These are phyloP conservation scores for Cyanistes caeruleus DNA, from an alignment of 2,113 vertebrate species.

Conservation along the genomic window DNA sequence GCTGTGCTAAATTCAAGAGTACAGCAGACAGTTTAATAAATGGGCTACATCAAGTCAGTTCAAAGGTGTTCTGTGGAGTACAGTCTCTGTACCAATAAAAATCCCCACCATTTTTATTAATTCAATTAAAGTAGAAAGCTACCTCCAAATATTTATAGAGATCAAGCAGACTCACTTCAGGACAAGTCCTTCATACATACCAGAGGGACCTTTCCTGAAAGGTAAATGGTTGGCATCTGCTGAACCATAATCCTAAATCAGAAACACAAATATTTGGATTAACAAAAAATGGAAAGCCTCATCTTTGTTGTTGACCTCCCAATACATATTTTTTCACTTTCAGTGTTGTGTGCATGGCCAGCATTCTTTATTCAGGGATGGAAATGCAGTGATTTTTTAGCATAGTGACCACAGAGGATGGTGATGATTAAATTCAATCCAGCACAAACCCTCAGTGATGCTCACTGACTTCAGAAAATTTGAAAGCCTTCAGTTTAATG, in stretches of 20 bases:
- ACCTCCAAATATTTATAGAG: constrained; percentile 63
- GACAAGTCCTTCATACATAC: constrained; percentile 32
- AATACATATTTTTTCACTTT: not conserved
- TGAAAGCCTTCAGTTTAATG: not conserved
- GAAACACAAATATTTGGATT: constrained; percentile 60
- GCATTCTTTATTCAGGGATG: not conserved
- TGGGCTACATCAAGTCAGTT: not conserved
- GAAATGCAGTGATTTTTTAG: not conserved
- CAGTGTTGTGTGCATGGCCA: not conserved
- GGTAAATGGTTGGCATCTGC: constrained; percentile 37
- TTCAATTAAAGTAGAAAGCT: not conserved
- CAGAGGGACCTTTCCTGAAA: constrained; percentile 40
- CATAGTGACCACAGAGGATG: not conserved
- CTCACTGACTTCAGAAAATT: not conserved
- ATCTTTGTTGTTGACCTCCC: constrained; percentile 1
- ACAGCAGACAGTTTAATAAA: not conserved
- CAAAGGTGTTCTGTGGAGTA: not conserved
- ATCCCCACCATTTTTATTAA: constrained; percentile 6
- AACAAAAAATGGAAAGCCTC: constrained; percentile 3
- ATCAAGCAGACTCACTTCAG: constrained; percentile 34
- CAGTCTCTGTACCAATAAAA: not conserved
- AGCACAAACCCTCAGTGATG: not conserved
- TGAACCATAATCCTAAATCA: constrained; percentile 47
- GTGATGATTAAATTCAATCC: not conserved
- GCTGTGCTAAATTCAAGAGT: not conserved